Conservation (phyloP, 2,888 invertebrate genomes). For the Amaurobius ferox region DNA sequence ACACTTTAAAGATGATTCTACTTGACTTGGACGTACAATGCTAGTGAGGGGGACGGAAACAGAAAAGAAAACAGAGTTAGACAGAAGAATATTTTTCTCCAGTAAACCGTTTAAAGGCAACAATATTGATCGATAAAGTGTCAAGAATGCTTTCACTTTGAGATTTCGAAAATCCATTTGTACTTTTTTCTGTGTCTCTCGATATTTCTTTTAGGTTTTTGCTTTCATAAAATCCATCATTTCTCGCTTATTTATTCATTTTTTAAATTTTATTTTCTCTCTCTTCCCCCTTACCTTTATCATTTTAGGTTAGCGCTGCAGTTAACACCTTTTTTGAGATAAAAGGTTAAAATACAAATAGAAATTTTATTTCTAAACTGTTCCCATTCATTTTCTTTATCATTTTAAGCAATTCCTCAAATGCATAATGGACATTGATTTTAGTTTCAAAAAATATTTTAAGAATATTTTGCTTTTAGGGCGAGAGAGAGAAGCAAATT, state of each 20-base stretch:
- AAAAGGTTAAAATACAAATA: constrained; percentile 40
- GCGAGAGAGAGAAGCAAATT: too few relatives aligned
- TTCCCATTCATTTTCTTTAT: background rate
- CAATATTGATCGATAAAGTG: constrained; percentile 48
- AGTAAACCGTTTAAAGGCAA: constrained; percentile 33
- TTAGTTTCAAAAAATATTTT: too few relatives aligned
- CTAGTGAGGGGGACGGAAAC: background rate
- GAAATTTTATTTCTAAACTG: constrained; percentile 22
- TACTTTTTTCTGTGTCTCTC: constrained; percentile 9
- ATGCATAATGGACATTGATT: background rate
- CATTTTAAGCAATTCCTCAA: background rate
- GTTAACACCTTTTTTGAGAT: constrained; percentile 44
- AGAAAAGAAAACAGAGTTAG: constrained; percentile 24
- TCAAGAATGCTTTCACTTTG: constrained; percentile 42
- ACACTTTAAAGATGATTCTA: constrained; percentile 36
- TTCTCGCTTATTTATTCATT: constrained; percentile 47
- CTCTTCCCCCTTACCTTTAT: constrained; percentile 20
- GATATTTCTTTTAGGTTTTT: constrained; percentile 20
- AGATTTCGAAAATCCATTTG: constrained; percentile 61
- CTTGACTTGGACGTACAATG: background rate
- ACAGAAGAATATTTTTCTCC: constrained; percentile 30
- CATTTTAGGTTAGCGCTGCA: constrained; percentile 17
- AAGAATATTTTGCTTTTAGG: too few relatives aligned
- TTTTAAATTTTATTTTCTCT: constrained; percentile 13
- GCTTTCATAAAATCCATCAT: constrained; percentile 40